Evolutionary conservation across 2,888 invertebrate species (phyloP), one percentile per base, ranked within the genome.

Genomic region (Nemotelus nigrinus): DNA sequence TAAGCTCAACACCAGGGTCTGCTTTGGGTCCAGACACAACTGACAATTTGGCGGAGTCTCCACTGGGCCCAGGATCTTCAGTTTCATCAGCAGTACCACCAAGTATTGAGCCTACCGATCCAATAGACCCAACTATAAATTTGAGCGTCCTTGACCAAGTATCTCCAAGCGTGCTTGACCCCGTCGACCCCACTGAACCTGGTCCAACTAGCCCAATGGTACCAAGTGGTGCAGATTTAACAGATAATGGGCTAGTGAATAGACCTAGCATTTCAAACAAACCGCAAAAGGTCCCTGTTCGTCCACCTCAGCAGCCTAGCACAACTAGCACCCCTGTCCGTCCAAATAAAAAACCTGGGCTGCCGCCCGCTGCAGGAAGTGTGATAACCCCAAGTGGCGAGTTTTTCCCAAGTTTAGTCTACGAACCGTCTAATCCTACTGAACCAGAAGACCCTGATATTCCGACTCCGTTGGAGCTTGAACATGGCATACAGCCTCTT

Each of bases 141-240:
- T 43, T 70, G 0, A 70, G 70, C 43, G 70, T 70, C 10, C 39
- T 55, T 55, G 70, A 70, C 25, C 60, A 60, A 48, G 74, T 63
- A 2, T 48, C 39, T 41, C 74, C 74, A 2, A 74, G 74, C 41
- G 74, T 63, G 41, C 50, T 63, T 2, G 74, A 74, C 41, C 74
- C 74, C 2, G 74, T 74, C 5, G 74, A 74, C 63, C 74, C 74
- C n/a, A 74, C 60, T 43, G 60, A 74, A 41, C 74, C 74, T 44
- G 74, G 39, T 39, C 60, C 74, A 10, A 60, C 50, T 2, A 53
- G 48, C 5, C 43, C 43, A 41, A 55, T 43, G 4, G 70, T 2
- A 3, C 70, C 55, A 2, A 70, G 43, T 70, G 41, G 41, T 43
- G 53, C 53, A 41, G 70, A 55, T 43, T 25, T 25, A 25, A 25